A percentile compares a stretch with the other conserved stretches of the same genome.
Evolutionary conservation across 2,888 invertebrate species (phyloP).

Genomic region (Apoda limacodes): DNA sequence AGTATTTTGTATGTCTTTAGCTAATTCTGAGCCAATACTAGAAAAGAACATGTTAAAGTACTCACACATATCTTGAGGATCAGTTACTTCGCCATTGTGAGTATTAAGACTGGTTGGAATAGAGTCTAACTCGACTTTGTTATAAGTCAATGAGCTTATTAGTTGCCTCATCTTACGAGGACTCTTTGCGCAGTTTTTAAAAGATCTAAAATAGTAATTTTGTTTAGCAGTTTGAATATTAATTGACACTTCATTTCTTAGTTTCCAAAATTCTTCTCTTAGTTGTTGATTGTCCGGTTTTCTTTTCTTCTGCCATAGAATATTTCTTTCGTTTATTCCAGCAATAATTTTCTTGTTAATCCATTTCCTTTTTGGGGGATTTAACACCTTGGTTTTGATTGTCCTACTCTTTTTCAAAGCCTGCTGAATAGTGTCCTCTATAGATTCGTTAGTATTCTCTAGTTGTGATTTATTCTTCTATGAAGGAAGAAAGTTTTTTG

Average conservation of each 20-base stretch:
- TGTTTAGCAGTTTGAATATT: not conserved
- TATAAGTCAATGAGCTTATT: not conserved
- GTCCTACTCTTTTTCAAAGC: slow-evolving; percentile 3
- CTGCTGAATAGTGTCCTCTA: too few relatives aligned
- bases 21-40: not conserved
- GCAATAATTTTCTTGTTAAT: slow-evolving; percentile 10
- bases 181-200: not conserved
- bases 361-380: slow-evolving; percentile 9
- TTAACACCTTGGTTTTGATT: slow-evolving; percentile 8
- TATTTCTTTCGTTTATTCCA: slow-evolving; percentile 9
- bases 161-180: slow-evolving; percentile 2
- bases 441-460: not conserved
- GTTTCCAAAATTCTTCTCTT: not conserved
- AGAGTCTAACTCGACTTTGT: not conserved
- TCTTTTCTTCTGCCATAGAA: slow-evolving; percentile 3
- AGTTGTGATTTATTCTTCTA: too few relatives aligned
- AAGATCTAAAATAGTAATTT: slow-evolving; percentile 1
- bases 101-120: not conserved
- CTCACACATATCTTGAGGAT: not conserved
- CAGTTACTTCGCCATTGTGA: not conserved
- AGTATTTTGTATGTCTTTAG: not conserved
- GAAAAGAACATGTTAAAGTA: slow-evolving; percentile 1
- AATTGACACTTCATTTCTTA: not conserved
- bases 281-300: not conserved
- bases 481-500: slow-evolving; percentile 2